Percentiles rank a stretch among this genome's conserved stretches.
Conservation (phyloP, 2,797 vertebrate genomes). For the Pogonophryne albipinna region DNA sequence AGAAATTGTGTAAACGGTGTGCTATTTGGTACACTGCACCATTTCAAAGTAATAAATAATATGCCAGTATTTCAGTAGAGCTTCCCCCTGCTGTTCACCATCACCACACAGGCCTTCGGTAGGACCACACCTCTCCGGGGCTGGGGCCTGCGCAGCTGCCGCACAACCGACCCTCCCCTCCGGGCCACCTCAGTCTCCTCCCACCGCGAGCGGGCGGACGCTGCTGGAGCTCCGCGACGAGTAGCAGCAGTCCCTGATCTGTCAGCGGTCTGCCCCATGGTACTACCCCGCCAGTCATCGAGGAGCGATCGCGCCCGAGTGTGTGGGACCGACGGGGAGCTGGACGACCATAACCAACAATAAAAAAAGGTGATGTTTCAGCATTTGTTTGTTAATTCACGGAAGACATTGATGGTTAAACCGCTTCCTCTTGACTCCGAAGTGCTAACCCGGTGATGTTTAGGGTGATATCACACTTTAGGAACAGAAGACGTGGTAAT, state of each 20-base stretch:
- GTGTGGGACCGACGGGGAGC: not conserved
- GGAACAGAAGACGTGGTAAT: not conserved
- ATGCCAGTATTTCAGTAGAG: no score
- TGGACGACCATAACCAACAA: not conserved
- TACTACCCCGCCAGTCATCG: constrained; percentile 6
- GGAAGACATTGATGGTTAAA: not conserved
- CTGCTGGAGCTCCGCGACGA: constrained; percentile 13
- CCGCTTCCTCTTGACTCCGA: constrained; percentile 14
- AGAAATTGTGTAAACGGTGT: no score
- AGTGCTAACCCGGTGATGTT: constrained; percentile 16
- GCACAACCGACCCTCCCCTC: not conserved
- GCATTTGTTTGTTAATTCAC: not conserved
- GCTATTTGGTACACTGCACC: no score
- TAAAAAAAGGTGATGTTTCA: constrained; percentile 16
- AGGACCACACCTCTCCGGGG: not conserved
- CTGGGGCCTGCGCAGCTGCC: no score
- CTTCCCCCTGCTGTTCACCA: not conserved
- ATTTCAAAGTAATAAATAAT: no score
- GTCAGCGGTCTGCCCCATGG: not conserved
- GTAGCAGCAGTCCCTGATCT: not conserved
- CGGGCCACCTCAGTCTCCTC: constrained; percentile 44
- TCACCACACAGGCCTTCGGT: not conserved
- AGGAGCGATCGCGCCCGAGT: constrained; percentile 31
- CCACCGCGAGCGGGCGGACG: constrained; percentile 37
- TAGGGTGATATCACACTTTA: not conserved